These are phyloP conservation scores for Centropus unirufus DNA, from an alignment of 2,113 vertebrate genomes.

Conservation along the genomic window DNA sequence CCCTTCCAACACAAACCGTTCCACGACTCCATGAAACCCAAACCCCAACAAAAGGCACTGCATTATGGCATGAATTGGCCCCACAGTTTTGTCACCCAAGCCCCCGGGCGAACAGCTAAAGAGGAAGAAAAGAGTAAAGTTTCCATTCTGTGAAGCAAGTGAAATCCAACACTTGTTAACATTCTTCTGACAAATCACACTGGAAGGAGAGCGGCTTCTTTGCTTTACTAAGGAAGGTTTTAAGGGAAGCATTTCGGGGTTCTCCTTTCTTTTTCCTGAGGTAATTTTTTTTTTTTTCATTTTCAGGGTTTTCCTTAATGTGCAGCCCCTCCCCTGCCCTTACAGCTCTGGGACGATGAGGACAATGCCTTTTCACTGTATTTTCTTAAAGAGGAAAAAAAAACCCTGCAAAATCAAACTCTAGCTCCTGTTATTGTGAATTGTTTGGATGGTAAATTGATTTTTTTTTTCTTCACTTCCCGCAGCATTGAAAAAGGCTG, in stretches of 20 bases:
- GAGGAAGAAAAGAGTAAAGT: not conserved
- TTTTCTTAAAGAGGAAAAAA: not conserved
- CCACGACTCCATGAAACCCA: not conserved
- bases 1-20: too few species aligned
- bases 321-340: not conserved
- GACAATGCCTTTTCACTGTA: not conserved
- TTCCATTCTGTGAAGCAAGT: not conserved
- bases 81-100: not conserved
- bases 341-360: not conserved
- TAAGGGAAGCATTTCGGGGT: not conserved
- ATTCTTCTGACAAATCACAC: not conserved
- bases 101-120: not conserved
- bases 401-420: not conserved
- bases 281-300: not conserved
- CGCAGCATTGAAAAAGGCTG: not conserved
- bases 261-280: not conserved
- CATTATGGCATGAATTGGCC: not conserved
- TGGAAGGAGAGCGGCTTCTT: not conserved
- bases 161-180: conserved; percentile 9
- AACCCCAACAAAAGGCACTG: not conserved
- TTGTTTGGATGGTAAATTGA: not conserved
- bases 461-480: not conserved
- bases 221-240: not conserved
- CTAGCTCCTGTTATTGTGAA: conserved; percentile 35
- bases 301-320: not conserved